Percentiles rank a stretch among this genome's conserved stretches.
These are phyloP conservation scores for Avahi laniger DNA, from an alignment of 2,797 vertebrate species.

Conservation along the genomic window DNA sequence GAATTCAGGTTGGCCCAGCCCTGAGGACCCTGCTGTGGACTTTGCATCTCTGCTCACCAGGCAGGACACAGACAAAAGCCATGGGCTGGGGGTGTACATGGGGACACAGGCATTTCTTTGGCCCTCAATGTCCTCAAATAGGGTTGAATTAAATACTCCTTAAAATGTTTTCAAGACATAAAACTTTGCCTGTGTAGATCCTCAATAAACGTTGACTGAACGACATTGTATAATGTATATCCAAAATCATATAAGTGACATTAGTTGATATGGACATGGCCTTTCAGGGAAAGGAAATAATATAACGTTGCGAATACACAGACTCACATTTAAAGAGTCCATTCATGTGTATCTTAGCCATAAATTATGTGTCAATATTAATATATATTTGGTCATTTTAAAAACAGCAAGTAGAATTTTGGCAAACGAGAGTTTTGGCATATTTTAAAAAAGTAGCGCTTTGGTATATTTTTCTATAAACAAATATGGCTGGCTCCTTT, in stretches of 20 bases:
- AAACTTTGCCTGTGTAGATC: neutral
- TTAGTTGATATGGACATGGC: neutral
- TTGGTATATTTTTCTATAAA: neutral
- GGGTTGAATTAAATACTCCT: neutral
- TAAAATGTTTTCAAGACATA: neutral
- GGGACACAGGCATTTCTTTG: neutral
- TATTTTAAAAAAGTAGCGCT: neutral
- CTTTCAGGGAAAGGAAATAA: neutral
- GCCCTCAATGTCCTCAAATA: neutral
- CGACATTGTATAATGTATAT: neutral
- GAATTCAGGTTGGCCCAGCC: neutral
- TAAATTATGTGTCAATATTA: neutral
- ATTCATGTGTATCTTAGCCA: neutral
- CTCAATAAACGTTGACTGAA: neutral
- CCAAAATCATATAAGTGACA: neutral
- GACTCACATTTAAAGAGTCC: neutral
- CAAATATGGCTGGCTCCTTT: neutral
- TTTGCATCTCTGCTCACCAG: neutral
- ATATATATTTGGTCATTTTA: neutral
- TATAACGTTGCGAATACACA: neutral
- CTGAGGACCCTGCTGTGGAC: neutral
- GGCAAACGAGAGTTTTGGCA: neutral
- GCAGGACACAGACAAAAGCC: neutral
- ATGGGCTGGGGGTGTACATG: rapidly evolving
- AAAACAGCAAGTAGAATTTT: neutral